Base-by-base conservation (phyloP, 2,888 invertebrate genomes). In the Drosophila acutilabella region DNA sequence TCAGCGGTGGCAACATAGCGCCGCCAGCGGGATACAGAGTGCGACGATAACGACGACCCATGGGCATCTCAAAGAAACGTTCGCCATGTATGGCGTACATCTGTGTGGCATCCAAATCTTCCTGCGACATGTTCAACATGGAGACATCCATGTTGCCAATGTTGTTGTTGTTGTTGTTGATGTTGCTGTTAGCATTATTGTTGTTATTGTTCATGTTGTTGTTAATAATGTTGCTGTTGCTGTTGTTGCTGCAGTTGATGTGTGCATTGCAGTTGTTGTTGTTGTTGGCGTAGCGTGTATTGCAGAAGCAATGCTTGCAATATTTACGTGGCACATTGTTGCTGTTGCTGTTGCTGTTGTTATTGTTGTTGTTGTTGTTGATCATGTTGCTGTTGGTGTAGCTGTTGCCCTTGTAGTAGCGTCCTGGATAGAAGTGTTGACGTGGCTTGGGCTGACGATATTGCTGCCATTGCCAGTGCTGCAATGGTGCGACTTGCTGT, bases 71-170 rank as follows among this genome's bases (percentile, higher is more conserved):
- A 20, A 80, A 72, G 59, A 78, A 76, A 1, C 20, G 41, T 13
- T 78, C 77, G 8, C 80, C 78, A 20, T 80, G 41, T 5, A 68
- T 74, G 0, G 81, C 78, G 44, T 78, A 69, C 80, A 77, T 54
- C 41, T 69, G 80, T 4, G 62, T 52, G 0, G 77, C 64, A 14
- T 58, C 52, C 11, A 64, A 33, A 50, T 80, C 61, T 26, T 78
- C 68, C 40, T 56, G 69, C 0, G 69, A 52, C 47, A 78, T 41
- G 11, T 72, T 56, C 4, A 58, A 5, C n/a, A 42, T 52, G 2
- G 57, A 20, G 7, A 40, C 23, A n/a, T 74, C 56, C 18, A 72
- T 33, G 42, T 53, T 40, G 26, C 16, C 30, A 10, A 45, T 42
- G 30, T 26, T 36, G 18, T 41, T 61, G 38, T 10, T 64, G 23